These are phyloP conservation scores for Simalia tracyae DNA, from an alignment of 2,797 vertebrate genomes.

Conservation along the genomic window DNA sequence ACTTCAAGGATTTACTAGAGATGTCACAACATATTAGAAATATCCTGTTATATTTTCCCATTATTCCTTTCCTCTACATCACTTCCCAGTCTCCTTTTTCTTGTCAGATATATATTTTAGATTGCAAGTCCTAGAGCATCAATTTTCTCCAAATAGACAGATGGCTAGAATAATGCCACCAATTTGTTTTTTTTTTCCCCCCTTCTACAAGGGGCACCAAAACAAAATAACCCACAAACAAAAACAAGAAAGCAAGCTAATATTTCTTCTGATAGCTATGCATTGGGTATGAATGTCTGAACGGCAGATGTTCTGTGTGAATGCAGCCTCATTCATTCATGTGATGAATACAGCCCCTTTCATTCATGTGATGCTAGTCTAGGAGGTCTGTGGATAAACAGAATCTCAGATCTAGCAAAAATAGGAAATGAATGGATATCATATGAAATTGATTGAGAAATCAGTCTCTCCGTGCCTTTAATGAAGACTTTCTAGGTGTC, in stretches of 20 bases:
- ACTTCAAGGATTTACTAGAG: no score
- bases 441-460: slow-evolving; percentile 18
- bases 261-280: neutral
- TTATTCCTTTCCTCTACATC: neutral
- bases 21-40: neutral
- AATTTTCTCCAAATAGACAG: neutral
- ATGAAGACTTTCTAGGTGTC: slow-evolving; percentile 42
- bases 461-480: slow-evolving; percentile 1
- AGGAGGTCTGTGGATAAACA: neutral
- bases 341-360: neutral
- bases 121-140: neutral
- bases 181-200: neutral
- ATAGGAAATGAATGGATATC: neutral
- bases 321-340: neutral
- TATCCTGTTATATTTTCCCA: neutral
- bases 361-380: neutral
- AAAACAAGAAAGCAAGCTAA: neutral
- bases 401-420: neutral
- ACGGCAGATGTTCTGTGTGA: neutral
- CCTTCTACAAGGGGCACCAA: neutral
- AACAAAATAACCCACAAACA: neutral
- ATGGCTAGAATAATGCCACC: neutral
- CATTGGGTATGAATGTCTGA: neutral
- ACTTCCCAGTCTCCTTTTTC: neutral
- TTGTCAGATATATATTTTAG: neutral